A percentile compares a stretch with the other conserved stretches of the same genome.
Evolutionary conservation across 2,797 vertebrate genomes (phyloP).

Genomic region (Protosalanx chinensis): DNA sequence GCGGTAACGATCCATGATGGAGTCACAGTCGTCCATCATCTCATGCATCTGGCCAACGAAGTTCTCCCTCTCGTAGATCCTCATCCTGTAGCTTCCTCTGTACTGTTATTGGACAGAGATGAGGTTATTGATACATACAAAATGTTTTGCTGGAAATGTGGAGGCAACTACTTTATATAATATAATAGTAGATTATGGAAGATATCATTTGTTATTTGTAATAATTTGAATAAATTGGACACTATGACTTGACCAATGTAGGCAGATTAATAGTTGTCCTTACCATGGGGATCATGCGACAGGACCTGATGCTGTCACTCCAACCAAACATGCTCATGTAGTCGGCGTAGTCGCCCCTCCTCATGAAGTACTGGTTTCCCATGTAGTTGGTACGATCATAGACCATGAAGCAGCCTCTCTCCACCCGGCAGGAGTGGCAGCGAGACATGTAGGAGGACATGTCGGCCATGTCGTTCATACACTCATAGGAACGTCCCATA

Average conservation of each 20-base stretch:
- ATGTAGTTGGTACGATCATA: constrained; percentile 11
- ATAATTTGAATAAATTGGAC: no score
- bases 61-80: constrained; percentile 37
- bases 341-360: constrained; percentile 6
- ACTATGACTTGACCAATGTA: no score
- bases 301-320: neutral
- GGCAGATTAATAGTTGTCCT: no score
- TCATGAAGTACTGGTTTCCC: constrained; percentile 10
- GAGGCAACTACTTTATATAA: no score
- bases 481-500: constrained; percentile 4
- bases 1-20: no score
- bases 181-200: no score
- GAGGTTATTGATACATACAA: neutral
- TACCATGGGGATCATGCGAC: constrained; percentile 9
- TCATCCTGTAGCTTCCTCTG: constrained; percentile 44
- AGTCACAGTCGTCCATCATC: no score
- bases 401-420: neutral
- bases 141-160: no score
- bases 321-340: neutral
- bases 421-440: constrained; percentile 10
- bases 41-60: no score
- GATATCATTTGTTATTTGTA: no score
- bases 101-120: neutral
- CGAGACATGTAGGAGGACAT: constrained; percentile 3
- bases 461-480: neutral